Percentiles rank a stretch among this genome's conserved stretches.
Conservation (phyloP, 2,797 vertebrate genomes). For the Antennarius maculatus region DNA sequence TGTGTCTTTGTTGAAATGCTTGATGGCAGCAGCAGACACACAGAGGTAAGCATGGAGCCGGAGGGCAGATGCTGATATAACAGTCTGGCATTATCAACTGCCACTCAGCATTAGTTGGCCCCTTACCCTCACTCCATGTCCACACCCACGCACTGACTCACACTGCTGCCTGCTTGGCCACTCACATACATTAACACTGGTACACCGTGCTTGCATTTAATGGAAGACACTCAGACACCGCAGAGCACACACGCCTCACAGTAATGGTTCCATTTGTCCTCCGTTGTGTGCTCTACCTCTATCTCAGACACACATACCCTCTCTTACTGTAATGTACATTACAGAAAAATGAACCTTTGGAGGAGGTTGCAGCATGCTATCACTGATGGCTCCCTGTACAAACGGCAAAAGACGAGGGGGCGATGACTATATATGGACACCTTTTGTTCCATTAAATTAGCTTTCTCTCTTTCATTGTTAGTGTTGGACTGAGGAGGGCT, state of each 20-base stretch:
- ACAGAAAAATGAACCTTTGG: constrained; percentile 55
- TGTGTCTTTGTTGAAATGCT: constrained; percentile 62
- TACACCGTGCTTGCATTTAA: constrained; percentile 71
- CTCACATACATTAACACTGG: constrained; percentile 77
- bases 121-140: constrained; percentile 75
- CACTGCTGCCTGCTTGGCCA: constrained; percentile 76
- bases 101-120: constrained; percentile 83
- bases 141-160: constrained; percentile 84
- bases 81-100: constrained; percentile 85
- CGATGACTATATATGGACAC: constrained; percentile 36
- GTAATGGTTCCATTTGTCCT: constrained; percentile 59
- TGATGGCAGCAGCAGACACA: constrained; percentile 61
- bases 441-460: constrained; percentile 71
- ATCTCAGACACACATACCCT: constrained; percentile 22
- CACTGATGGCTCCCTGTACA: constrained; percentile 34
- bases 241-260: constrained; percentile 44
- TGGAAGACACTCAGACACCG: constrained; percentile 61
- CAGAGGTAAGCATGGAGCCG: constrained; percentile 73
- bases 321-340: constrained; percentile 63
- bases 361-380: constrained; percentile 42
- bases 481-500: constrained; percentile 34
- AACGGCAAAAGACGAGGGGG: constrained; percentile 49
- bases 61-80: constrained; percentile 85
- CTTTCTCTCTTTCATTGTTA: constrained; percentile 47
- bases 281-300: constrained; percentile 23